Evolutionary conservation across 1,140 invertebrate genomes (phyloP).

Genomic region (Gyrodactylus bullatarudis): DNA sequence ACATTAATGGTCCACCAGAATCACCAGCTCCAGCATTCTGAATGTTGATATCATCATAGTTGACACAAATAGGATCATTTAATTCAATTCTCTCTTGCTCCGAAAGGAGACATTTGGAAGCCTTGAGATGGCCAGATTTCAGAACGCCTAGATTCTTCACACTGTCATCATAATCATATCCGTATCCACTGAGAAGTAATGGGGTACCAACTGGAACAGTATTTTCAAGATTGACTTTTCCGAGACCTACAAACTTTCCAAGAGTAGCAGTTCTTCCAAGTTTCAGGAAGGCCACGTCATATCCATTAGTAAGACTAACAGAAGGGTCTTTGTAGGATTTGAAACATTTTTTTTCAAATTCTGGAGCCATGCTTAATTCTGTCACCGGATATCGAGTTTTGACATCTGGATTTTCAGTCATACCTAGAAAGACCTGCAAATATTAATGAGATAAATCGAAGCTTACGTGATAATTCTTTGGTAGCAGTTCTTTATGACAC

Average conservation of each 20-base stretch:
- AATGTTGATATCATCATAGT: not conserved
- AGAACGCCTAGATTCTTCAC: not conserved
- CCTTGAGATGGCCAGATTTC: not conserved
- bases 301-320: not conserved
- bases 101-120: not conserved
- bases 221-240: not conserved
- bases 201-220: not conserved
- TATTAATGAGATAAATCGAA: no score
- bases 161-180: not conserved
- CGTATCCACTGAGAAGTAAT: not conserved
- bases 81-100: not conserved
- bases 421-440: no score
- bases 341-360: not conserved
- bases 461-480: no score
- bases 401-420: no score
- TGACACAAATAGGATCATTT: not conserved
- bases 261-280: not conserved
- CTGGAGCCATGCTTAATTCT: not conserved
- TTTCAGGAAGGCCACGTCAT: not conserved
- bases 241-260: not conserved
- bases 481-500: no score
- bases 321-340: not conserved
- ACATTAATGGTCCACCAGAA: not conserved
- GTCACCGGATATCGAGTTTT: no score
- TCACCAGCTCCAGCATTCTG: not conserved